Evolutionary conservation across 2,113 vertebrate species (phyloP), one percentile per base, ranked within the genome.

Genomic region (Eidolon helvum): DNA sequence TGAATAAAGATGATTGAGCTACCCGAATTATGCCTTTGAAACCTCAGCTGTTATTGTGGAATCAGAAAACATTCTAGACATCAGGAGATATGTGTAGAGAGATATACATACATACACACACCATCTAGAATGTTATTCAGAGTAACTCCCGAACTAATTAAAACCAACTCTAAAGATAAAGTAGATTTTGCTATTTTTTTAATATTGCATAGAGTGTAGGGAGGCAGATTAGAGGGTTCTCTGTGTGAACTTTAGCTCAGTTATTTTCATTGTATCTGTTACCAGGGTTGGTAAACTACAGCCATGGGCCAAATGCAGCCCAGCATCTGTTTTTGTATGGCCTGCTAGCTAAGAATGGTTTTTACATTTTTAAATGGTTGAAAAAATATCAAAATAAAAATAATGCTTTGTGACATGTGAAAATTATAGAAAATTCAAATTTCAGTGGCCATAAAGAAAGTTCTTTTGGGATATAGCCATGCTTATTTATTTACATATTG

Each of bases 1-100:
- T 71, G 85, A 97, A 53, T 94, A 85, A 79, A 93, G 55, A 90
- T 87, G 83, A 28, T 93, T 89, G 90, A 75, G 22, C 72, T 95
- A 48, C 74, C 12, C 91, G 65, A 66, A 33, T 87, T 63, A 61
- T 85, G 40, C 28, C 50, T 80, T 95, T 95, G 71, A 88, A 84
- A 91, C 30, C 0, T 74, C 40, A 43, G 85, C 21, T 79, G 21
- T 91, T 96, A 59, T 57, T 86, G 82, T 89, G 40, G 45, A 90
- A 43, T 71, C 87, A 69, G 66, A 91, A 80, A 40, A 83, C 80
- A 82, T 74, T 83, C 30, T 86, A 80, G 43, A 33, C 38, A 65
- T 71, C 38, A 90, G 57, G 14, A 74, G 24, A 22, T 85, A 66
- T 5, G 61, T 59, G 63, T 87, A 82, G 30, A 86, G 30, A 88